Evolutionary conservation across 2,797 vertebrate genomes (phyloP).

Genomic region (Clangula hyemalis): DNA sequence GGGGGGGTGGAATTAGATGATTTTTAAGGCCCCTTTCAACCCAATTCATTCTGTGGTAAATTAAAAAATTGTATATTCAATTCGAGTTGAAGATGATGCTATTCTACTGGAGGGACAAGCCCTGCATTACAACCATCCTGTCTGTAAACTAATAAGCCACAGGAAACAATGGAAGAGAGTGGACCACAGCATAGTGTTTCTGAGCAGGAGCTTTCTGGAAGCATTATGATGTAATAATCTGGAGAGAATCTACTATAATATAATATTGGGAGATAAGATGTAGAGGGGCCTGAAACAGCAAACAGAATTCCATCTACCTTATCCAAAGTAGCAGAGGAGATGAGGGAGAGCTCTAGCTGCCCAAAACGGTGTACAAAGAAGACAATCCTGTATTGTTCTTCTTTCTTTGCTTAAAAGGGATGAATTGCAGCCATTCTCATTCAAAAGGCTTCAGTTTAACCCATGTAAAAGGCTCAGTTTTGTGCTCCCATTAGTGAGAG

Average conservation of each 20-base stretch:
- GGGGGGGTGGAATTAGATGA: no score
- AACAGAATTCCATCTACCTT: not conserved
- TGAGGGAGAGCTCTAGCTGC: not conserved
- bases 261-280: not conserved
- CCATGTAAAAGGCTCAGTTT: not conserved
- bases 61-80: not conserved
- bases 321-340: not conserved
- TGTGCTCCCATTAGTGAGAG: not conserved
- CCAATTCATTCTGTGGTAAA: not conserved
- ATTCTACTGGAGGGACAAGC: not conserved
- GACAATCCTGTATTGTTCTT: not conserved
- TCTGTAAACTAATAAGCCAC: accelerated
- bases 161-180: not conserved
- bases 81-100: not conserved
- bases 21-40: no score
- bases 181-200: accelerated
- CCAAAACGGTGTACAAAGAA: not conserved
- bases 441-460: not conserved
- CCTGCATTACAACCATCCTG: not conserved
- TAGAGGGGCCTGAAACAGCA: not conserved
- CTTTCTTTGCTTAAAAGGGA: not conserved
- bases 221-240: not conserved
- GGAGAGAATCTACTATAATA: not conserved
- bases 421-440: not conserved
- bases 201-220: not conserved